Conservation (phyloP, 2,888 invertebrate species). For the Lithophane ornitopus region DNA sequence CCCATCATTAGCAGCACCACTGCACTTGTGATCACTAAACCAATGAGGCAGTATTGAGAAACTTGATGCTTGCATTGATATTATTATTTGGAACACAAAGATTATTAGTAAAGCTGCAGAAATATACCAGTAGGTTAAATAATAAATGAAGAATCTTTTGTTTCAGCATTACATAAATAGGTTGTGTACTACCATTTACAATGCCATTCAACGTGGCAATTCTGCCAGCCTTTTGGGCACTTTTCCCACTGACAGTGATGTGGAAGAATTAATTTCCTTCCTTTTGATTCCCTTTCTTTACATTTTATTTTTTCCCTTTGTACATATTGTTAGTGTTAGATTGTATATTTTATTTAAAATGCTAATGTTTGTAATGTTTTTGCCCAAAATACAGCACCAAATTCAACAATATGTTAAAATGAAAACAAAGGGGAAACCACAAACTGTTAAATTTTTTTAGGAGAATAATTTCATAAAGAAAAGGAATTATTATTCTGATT, state of each 20-base stretch:
- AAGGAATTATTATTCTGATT: neutral
- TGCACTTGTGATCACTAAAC: neutral
- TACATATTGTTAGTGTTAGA: no score
- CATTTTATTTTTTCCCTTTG: no score
- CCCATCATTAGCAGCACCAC: neutral
- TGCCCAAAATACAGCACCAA: neutral
- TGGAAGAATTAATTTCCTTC: no score
- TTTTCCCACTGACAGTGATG: no score
- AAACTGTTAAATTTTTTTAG: neutral
- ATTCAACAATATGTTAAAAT: neutral
- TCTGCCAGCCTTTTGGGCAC: no score
- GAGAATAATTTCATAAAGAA: no score
- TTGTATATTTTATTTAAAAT: no score
- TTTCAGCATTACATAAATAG: no score
- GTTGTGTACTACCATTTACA: no score
- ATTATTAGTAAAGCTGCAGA: neutral
- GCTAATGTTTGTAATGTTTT: no score
- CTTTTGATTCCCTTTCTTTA: no score
- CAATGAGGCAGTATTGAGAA: neutral
- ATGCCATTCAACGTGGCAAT: no score
- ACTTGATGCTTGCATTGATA: neutral
- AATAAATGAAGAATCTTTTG: neutral
- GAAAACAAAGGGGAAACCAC: constrained; percentile 20
- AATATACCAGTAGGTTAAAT: neutral
- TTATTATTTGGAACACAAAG: neutral